Conservation (phyloP, 2,113 vertebrate genomes). For the Todiramphus saurophagus region DNA sequence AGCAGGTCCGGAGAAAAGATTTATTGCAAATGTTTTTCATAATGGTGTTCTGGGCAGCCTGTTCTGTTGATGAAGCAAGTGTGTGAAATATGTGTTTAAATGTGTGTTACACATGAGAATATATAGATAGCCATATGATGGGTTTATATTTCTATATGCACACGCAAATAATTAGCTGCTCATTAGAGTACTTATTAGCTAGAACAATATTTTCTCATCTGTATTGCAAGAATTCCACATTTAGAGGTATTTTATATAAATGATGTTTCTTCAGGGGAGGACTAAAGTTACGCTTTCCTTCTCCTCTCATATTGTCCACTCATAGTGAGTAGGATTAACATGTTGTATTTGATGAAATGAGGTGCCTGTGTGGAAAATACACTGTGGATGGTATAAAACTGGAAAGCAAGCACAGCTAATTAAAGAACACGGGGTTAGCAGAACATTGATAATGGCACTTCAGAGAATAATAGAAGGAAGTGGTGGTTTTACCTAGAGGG, state of each 20-base stretch:
- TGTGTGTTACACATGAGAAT: neutral
- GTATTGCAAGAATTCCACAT: neutral
- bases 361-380: neutral
- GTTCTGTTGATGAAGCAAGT: neutral
- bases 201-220: neutral
- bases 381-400: neutral
- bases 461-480: neutral
- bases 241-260: neutral
- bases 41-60: neutral
- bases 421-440: neutral
- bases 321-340: neutral
- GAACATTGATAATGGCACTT: neutral
- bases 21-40: neutral
- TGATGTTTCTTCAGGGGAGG: neutral
- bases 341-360: neutral
- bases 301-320: neutral
- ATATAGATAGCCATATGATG: neutral
- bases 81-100: neutral
- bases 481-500: neutral
- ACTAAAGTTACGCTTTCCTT: neutral
- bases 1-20: conserved; percentile 19
- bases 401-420: neutral
- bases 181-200: neutral
- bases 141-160: neutral
- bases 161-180: neutral